phyloP scores from a whole-genome alignment of 2,113 vertebrate genomes.

The Cephalophus harveyi region DNA sequence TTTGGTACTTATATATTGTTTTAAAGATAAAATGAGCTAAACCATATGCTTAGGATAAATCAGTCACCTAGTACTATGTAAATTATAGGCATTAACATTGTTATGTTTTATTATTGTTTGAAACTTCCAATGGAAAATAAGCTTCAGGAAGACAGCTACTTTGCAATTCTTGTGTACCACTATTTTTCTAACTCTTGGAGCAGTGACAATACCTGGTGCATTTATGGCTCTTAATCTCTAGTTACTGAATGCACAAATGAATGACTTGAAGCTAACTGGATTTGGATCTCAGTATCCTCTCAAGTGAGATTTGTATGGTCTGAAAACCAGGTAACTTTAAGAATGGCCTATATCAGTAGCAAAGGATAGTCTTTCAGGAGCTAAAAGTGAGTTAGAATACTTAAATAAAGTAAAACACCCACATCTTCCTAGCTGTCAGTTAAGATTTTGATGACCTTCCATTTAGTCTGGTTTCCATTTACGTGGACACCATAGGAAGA shows the following conservation, averaged over 20 bases:
- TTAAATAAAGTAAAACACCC: not conserved
- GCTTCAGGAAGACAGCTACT: not conserved
- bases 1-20: not conserved
- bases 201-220: not conserved
- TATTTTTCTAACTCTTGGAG: not conserved
- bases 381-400: not conserved
- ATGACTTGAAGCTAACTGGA: not conserved
- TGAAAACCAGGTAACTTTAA: not conserved
- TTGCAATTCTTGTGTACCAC: not conserved
- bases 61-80: not conserved
- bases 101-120: not conserved
- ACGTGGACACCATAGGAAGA: not conserved
- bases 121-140: not conserved
- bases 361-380: not conserved
- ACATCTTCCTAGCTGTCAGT: not conserved
- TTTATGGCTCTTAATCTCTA: not conserved
- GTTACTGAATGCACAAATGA: not conserved
- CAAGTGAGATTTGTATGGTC: not conserved
- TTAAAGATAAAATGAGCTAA: not conserved
- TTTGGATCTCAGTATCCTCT: not conserved
- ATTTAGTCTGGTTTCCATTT: not conserved
- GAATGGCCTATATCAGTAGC: not conserved
- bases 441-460: not conserved
- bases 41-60: not conserved
- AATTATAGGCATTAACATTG: not conserved